Conservation (phyloP, 2,888 invertebrate species). For the Epirrhoe tristata region DNA sequence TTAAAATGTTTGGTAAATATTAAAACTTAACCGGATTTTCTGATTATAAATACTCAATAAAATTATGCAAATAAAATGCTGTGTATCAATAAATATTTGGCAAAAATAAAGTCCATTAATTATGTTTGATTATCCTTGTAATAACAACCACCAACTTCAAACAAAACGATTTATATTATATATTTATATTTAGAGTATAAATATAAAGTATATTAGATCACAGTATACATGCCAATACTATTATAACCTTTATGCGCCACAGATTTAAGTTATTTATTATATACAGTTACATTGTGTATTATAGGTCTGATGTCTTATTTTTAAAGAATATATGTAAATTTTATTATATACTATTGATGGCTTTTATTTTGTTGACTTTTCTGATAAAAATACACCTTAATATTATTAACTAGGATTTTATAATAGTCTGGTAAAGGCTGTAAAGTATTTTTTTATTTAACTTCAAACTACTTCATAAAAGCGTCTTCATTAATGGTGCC, state of each 20-base stretch:
- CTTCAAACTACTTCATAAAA: too few species aligned
- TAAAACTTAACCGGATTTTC: not conserved
- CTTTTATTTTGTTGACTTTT: slow-evolving; percentile 35
- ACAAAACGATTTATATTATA: slow-evolving; percentile 2
- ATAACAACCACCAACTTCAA: slow-evolving; percentile 1
- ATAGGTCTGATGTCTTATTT: slow-evolving; percentile 47
- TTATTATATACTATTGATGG: slow-evolving; percentile 32
- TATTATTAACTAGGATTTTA: not conserved
- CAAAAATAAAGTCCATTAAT: not conserved
- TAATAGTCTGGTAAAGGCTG: too few species aligned
- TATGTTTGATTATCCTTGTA: not conserved
- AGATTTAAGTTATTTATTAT: slow-evolving; percentile 36
- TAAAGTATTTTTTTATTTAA: too few species aligned
- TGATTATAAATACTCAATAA: not conserved
- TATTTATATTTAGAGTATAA: slow-evolving; percentile 4
- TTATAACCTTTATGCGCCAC: slow-evolving; percentile 12
- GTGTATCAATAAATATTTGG: not conserved
- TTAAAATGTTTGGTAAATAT: not conserved
- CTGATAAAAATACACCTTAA: not conserved
- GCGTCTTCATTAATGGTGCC: too few species aligned
- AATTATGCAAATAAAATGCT: not conserved
- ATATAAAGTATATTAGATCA: slow-evolving; percentile 7
- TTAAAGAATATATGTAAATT: slow-evolving; percentile 52
- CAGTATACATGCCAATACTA: slow-evolving; percentile 16
- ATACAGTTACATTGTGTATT: slow-evolving; percentile 41